Conservation (phyloP, 2,888 invertebrate species). For the Maniola hyperantus region DNA sequence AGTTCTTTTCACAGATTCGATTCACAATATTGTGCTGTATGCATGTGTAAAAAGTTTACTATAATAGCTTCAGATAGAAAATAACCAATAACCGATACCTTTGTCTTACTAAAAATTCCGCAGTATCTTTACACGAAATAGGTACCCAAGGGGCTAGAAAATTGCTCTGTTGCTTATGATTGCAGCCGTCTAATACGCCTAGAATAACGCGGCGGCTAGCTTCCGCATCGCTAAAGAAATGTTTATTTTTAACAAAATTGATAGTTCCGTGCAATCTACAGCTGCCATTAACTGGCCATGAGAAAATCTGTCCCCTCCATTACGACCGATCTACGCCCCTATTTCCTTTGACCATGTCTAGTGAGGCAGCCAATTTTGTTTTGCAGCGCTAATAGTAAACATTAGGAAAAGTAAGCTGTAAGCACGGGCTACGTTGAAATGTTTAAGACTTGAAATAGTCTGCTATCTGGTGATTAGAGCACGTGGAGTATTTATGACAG, state of each 20-base stretch:
- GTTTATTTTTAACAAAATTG: slow-evolving; percentile 74
- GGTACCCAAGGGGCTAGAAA: slow-evolving; percentile 53
- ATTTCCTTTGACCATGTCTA: slow-evolving; percentile 20
- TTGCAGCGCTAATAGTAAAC: slow-evolving; percentile 14
- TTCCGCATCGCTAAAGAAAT: slow-evolving; percentile 73
- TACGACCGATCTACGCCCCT: slow-evolving; percentile 37
- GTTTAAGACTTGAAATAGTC: neutral
- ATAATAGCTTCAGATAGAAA: neutral
- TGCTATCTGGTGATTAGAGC: neutral
- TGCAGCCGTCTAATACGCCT: slow-evolving; percentile 66
- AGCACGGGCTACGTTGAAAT: slow-evolving; percentile 16
- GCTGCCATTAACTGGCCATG: slow-evolving; percentile 58
- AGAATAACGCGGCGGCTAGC: slow-evolving; percentile 64
- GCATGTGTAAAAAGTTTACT: too few species aligned
- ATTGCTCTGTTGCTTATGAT: slow-evolving; percentile 72
- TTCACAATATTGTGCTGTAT: too few species aligned
- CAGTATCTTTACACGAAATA: slow-evolving; percentile 24
- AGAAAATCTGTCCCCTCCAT: slow-evolving; percentile 47
- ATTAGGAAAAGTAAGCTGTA: slow-evolving; percentile 21
- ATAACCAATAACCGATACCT: neutral
- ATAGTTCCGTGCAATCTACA: slow-evolving; percentile 55
- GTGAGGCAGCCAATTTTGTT: slow-evolving; percentile 27
- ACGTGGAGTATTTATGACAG: neutral
- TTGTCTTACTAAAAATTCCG: slow-evolving; percentile 7
- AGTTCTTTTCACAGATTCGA: too few species aligned